Percentiles rank a stretch among this genome's conserved stretches.
phyloP scores from a whole-genome alignment of 2,888 invertebrate genomes.

The Rhynchonema sp. region DNA sequence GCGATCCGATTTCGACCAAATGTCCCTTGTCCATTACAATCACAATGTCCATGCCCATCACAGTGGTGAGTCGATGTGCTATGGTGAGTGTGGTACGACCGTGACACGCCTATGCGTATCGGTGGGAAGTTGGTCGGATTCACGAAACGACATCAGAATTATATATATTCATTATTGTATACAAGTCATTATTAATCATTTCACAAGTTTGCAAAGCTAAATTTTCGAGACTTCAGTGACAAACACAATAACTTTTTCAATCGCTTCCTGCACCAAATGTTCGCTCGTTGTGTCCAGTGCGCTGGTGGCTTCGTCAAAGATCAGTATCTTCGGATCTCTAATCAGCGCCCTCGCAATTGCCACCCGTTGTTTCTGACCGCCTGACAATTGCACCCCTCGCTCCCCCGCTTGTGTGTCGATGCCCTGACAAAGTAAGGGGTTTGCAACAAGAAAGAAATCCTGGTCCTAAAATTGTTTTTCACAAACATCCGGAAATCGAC shows the following conservation, averaged over 20 bases:
- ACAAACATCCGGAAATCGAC: background rate
- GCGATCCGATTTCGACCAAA: background rate
- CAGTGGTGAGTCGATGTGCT: background rate
- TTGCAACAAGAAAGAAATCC: background rate
- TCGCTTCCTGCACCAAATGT: background rate
- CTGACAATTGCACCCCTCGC: background rate
- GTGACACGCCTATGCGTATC: background rate
- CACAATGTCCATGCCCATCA: background rate
- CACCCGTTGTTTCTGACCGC: background rate
- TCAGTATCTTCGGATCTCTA: background rate
- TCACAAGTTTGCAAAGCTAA: too few species aligned
- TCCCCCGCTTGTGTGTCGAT: background rate
- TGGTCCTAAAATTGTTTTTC: too few species aligned
- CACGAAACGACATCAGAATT: too few species aligned
- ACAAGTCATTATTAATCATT: too few species aligned
- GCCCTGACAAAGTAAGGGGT: background rate
- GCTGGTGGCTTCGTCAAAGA: background rate
- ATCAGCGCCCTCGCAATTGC: background rate
- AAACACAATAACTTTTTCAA: background rate
- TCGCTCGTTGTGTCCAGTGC: background rate
- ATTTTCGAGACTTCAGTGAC: too few species aligned
- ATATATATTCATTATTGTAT: too few species aligned
- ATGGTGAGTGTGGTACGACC: background rate
- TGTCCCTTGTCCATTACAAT: background rate
- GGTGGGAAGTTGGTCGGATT: too few species aligned